Base-by-base conservation (phyloP, 2,113 vertebrate genomes). In the Ceyx melanurus region DNA sequence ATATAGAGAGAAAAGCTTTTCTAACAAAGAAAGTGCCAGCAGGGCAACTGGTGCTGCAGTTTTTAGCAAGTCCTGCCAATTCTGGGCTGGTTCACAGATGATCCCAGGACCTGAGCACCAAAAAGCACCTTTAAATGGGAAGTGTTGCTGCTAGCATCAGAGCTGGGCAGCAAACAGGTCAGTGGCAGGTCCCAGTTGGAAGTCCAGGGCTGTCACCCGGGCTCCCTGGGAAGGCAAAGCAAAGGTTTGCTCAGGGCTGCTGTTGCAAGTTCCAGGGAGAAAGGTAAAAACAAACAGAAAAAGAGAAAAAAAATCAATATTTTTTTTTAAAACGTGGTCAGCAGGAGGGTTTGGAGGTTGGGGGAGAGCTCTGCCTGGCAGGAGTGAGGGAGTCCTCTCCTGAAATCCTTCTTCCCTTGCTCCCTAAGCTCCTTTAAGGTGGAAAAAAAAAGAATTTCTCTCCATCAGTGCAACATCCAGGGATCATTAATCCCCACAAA, bases 241-340 rank as follows among this genome's bases (percentile, higher is more conserved):
- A 53, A 62, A 53, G 37, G 72, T 91, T 87, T 88, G 93, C 88
- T 81, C 65, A 60, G 83, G 82, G 86, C 26, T 71, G 87, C 66
- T 83, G 88, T 86, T 65, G 65, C 82, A 91, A 93, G 48, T 81
- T 92, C 85, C 85, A 91, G 85, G 67, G 35, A 73, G 82, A 61
- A 92, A 71, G 20, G 68, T 29, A 90, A 93, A 90, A 93, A 84
- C 29, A 75, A 93, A 84, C 35, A 86, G n/a, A 21, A 13, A 54
- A 64, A 29, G 25, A 6, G 40, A 29, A 28, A 19, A 35, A 16
- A 51, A 51, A 64, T 90, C 89, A 88, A 89, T 58, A 60, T 68
- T 0, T 1, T 37, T 37, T 57, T 78, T 96, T 93, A 43, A 56
- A 78, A 57, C 11, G 2, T 50, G 1, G 64, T 11, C 51, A 80